Conservation (phyloP, 2,113 vertebrate genomes). For the human region GRCh38 chr3:192843001-192843500, state of each 20-base stretch:
- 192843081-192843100: background rate
- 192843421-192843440: background rate
- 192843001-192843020: background rate
- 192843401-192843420: background rate
- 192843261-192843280: background rate
- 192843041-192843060: rapidly evolving
- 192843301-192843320: background rate
- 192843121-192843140: background rate
- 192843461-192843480: background rate
- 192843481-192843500: background rate
- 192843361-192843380: background rate
- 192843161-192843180: background rate
- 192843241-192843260: background rate
- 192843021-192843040: background rate
- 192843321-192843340: background rate
- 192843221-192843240: background rate
- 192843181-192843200: background rate
- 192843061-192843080: background rate
- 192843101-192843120: background rate
- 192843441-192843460: background rate
- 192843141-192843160: rapidly evolving
- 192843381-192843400: background rate
- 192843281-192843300: background rate
- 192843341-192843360: background rate
- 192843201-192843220: background rate